phyloP scores from a whole-genome alignment of 2,113 vertebrate genomes.

The Cyprinodon tularosa region DNA sequence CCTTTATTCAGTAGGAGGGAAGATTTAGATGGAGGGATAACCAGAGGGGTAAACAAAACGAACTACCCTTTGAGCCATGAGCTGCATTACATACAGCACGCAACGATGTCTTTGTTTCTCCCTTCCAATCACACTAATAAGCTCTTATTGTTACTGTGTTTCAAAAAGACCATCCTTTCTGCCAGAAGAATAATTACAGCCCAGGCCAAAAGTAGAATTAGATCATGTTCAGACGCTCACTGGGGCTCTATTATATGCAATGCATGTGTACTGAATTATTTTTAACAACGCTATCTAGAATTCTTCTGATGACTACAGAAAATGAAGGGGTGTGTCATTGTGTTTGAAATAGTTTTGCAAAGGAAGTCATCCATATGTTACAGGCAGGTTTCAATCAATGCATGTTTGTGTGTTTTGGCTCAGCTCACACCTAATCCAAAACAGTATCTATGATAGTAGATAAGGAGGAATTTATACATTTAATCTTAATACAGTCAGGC shows the following conservation, averaged over 20 bases:
- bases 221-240: slow-evolving; percentile 9
- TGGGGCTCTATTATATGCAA: background rate
- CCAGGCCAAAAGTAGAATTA: slow-evolving; percentile 1
- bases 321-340: background rate
- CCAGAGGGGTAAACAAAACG: slow-evolving; percentile 73
- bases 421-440: background rate
- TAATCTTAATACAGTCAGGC: background rate
- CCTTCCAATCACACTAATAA: slow-evolving; percentile 39
- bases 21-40: slow-evolving; percentile 70
- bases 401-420: no score
- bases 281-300: background rate
- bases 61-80: slow-evolving; percentile 57
- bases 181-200: slow-evolving; percentile 7
- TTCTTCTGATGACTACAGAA: background rate
- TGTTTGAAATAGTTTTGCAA: background rate
- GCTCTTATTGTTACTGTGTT: slow-evolving; percentile 28
- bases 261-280: background rate
- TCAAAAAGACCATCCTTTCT: slow-evolving; percentile 10
- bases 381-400: background rate
- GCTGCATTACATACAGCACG: slow-evolving; percentile 46
- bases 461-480: background rate
- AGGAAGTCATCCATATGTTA: background rate
- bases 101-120: slow-evolving; percentile 37
- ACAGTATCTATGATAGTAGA: background rate
- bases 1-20: slow-evolving; percentile 58